These are phyloP conservation scores for Ligdia adustata DNA, from an alignment of 2,888 invertebrate genomes.

Conservation along the genomic window DNA sequence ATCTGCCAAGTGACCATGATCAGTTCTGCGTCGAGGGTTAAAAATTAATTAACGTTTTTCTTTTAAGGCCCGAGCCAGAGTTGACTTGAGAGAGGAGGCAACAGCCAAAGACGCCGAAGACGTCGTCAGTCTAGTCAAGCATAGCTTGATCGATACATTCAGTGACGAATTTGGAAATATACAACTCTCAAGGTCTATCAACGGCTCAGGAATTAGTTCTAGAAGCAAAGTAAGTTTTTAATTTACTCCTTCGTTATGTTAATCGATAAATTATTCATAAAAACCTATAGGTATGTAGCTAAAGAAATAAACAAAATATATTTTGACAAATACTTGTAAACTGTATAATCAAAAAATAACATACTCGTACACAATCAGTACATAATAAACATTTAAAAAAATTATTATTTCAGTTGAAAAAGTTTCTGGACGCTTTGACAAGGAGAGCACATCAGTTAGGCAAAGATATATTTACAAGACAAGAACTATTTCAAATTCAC, in stretches of 20 bases:
- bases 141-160: conserved; percentile 90
- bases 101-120: conserved; percentile 92
- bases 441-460: conserved; percentile 85
- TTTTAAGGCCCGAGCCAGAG: conserved; percentile 92
- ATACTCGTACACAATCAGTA: neutral
- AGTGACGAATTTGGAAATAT: conserved; percentile 88
- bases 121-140: conserved; percentile 92
- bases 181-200: conserved; percentile 86
- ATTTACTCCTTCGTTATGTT: neutral
- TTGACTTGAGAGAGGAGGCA: conserved; percentile 92
- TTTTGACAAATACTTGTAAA: too few relatives aligned
- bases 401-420: conserved; percentile 84
- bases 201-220: conserved; percentile 89
- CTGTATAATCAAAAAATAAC: too few relatives aligned
- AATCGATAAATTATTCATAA: neutral
- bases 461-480: conserved; percentile 89
- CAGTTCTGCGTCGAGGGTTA: too few relatives aligned
- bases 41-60: conserved; percentile 17
- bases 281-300: neutral
- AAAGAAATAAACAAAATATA: conserved; percentile 1
- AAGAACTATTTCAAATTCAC: conserved; percentile 90
- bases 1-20: too few relatives aligned
- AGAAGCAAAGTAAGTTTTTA: conserved; percentile 82
- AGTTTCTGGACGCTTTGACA: conserved; percentile 88
- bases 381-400: neutral